Conservation (phyloP, 2,113 vertebrate species). For the Plotosus lineatus region DNA sequence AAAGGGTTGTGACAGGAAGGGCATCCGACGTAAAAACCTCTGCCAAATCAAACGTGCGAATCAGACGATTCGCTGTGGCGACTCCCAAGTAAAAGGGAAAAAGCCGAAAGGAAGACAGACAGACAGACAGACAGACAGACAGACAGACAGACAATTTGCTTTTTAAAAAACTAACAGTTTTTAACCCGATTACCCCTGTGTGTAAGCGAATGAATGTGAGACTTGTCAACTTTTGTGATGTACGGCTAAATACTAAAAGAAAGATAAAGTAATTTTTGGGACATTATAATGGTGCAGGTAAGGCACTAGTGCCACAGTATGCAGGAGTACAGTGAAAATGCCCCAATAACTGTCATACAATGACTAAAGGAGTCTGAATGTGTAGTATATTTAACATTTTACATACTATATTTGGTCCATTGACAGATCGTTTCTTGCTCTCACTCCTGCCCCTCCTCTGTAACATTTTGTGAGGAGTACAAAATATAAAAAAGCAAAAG, state of each 20-base stretch:
- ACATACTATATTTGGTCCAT: constrained; percentile 25
- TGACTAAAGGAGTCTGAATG: constrained; percentile 21
- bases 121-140: too few species aligned
- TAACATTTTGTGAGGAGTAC: background rate
- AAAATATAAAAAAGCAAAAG: background rate
- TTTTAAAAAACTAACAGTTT: too few species aligned
- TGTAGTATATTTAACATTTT: constrained; percentile 18
- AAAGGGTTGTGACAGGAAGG: too few species aligned
- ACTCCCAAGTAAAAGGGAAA: too few species aligned
- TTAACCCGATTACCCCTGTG: background rate
- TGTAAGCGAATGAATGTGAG: background rate
- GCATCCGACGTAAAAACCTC: too few species aligned
- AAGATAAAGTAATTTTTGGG: constrained; percentile 14
- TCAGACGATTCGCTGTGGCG: too few species aligned
- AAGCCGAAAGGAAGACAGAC: too few species aligned
- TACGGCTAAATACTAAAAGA: constrained; percentile 12
- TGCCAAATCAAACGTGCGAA: too few species aligned
- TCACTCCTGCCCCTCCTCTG: background rate
- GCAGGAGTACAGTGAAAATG: constrained; percentile 32
- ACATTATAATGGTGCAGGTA: constrained; percentile 5
- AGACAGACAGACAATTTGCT: too few species aligned
- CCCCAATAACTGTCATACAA: constrained; percentile 52
- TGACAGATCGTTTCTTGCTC: background rate
- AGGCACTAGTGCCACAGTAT: constrained; percentile 11
- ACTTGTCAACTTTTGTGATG: background rate